Evolutionary conservation across 1,140 invertebrate genomes (phyloP), one percentile per base, ranked within the genome.

Genomic region (Drosophila azteca): DNA sequence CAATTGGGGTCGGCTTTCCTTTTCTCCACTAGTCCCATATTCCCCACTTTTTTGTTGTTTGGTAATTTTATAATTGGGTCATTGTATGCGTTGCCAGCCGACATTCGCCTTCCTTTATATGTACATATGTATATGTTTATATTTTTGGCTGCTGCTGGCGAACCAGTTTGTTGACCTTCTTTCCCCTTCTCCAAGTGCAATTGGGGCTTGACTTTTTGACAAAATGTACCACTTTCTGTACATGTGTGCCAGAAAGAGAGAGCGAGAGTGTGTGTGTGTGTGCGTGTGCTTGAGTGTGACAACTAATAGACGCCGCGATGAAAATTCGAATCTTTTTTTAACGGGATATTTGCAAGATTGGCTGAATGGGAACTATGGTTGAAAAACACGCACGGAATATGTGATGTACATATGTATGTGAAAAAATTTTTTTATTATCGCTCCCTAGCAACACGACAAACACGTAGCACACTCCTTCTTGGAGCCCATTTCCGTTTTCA

Each of bases 81-180:
- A 87, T 72, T 72, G 75, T 73, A 71, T 82, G 83, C 71, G 64
- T 72, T 55, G 57, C 45, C 24, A 26, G 35, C 5, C 11, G 35
- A 46, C 59, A 67, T 79, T 79, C 29, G 51, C 52, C 65, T 45
- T 74, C 62, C 58, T 69, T 6, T 43, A 41, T 51, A 45, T 54
- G 24, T 11, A 48, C 55, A 35, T 57, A 50, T 24, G 7, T 46
- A 39, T 35, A 46, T 44, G 46, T 51, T 58, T 75, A 48, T 80
- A 57, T 77, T 66, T 78, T 77, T 65, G 64, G 54, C 61, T 60
- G 60, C 64, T 57, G 65, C 71, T 69, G 68, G 2, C 76, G 78
- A 88, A 88, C 83, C 83, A 87, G 83, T 87, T 87, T 88, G 57
- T 76, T 87, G 85, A 87, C 83, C 83, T 87, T 87, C 83, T 87